These are phyloP conservation scores for Hippopotamyrus pictus DNA, from an alignment of 2,797 vertebrate species.

Conservation along the genomic window DNA sequence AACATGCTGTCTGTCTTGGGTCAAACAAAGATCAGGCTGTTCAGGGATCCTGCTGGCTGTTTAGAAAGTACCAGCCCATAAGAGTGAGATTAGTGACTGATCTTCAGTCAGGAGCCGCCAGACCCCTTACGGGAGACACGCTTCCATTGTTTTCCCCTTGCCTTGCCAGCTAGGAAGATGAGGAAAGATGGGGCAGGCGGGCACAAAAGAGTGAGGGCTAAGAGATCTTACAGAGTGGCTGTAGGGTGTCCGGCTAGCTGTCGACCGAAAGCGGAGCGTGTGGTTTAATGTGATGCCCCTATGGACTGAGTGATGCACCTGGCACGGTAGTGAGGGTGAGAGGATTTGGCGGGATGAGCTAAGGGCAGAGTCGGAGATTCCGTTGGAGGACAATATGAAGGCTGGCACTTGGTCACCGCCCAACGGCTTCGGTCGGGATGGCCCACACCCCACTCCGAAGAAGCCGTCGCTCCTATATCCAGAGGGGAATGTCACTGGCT, in stretches of 20 bases:
- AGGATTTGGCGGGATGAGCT: slow-evolving; percentile 20
- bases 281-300: neutral
- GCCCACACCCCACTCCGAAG: neutral
- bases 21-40: neutral
- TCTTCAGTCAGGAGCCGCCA: neutral
- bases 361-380: slow-evolving; percentile 18
- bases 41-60: neutral
- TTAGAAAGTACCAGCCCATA: neutral
- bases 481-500: neutral
- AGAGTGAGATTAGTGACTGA: neutral
- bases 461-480: slow-evolving; percentile 4
- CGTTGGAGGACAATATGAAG: slow-evolving; percentile 28
- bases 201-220: neutral
- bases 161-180: neutral
- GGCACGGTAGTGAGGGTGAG: neutral
- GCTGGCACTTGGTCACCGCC: slow-evolving; percentile 19
- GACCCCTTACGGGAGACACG: neutral
- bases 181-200: neutral
- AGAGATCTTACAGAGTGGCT: neutral
- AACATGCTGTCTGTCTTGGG: neutral
- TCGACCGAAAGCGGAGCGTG: neutral
- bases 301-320: neutral
- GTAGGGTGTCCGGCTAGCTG: neutral
- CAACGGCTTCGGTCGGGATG: neutral
- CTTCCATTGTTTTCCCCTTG: neutral